Percentiles rank a stretch among this genome's conserved stretches.
phyloP scores from a whole-genome alignment of 2,797 vertebrate genomes.

The Chelidonichthys spinosus region DNA sequence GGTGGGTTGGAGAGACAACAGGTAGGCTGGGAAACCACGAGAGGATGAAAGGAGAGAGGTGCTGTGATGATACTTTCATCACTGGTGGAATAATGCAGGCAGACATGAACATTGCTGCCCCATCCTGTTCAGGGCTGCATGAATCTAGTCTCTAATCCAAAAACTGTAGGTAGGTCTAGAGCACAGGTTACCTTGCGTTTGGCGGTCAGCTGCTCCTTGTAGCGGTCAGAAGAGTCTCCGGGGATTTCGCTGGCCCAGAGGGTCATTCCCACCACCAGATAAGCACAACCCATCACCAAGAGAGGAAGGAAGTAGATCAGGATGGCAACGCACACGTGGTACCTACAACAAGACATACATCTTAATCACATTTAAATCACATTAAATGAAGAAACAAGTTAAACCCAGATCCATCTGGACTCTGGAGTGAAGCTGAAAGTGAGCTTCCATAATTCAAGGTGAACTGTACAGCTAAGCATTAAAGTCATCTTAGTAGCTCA shows the following conservation, averaged over 20 bases:
- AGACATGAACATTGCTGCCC: background rate
- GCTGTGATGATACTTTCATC: slow-evolving; percentile 20
- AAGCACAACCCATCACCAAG: slow-evolving; percentile 94
- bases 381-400: background rate
- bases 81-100: background rate
- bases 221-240: slow-evolving; percentile 94
- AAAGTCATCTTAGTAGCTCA: too few relatives aligned
- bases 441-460: too few relatives aligned
- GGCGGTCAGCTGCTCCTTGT: slow-evolving; percentile 95
- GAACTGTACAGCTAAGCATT: too few relatives aligned
- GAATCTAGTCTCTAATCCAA: background rate
- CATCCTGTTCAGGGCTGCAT: background rate
- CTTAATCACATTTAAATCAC: background rate
- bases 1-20: background rate
- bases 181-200: slow-evolving; percentile 90
- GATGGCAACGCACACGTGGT: slow-evolving; percentile 91
- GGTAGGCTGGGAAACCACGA: background rate
- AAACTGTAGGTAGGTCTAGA: background rate
- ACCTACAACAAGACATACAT: slow-evolving; percentile 79
- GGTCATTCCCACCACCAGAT: slow-evolving; percentile 92
- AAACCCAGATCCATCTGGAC: too few relatives aligned
- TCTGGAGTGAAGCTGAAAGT: too few relatives aligned
- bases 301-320: slow-evolving; percentile 95
- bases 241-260: slow-evolving; percentile 98
- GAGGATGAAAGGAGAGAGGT: background rate